phyloP scores from a whole-genome alignment of 1,140 invertebrate genomes.

The Steinernema khuongi region DNA sequence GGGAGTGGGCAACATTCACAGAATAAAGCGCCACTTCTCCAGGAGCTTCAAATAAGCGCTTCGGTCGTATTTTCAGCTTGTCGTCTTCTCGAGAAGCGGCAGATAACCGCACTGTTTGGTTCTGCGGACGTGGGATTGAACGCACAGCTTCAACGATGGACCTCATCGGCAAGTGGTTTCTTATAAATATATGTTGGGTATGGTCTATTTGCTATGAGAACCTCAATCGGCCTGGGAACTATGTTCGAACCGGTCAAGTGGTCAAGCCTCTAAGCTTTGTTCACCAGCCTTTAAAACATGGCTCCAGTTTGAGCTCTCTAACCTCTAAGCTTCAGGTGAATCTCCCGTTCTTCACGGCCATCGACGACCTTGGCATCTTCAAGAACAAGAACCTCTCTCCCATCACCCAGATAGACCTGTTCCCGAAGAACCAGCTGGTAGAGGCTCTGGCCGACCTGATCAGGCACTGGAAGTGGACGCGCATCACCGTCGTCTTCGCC shows the following conservation, averaged over 20 bases:
- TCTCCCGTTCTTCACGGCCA: conserved; percentile 48
- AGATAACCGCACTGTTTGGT: conserved; percentile 48
- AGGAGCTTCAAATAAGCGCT: background rate
- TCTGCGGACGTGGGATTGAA: conserved; percentile 42
- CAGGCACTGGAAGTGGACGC: conserved; percentile 53
- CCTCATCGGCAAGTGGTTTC: conserved; percentile 28
- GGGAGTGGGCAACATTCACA: too few species aligned
- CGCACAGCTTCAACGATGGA: conserved; percentile 40
- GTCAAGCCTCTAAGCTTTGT: conserved; percentile 6
- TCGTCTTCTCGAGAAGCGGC: conserved; percentile 44
- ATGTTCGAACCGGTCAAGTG: too few species aligned
- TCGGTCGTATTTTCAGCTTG: conserved; percentile 44
- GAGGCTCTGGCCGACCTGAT: conserved; percentile 56
- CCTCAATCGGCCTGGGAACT: too few species aligned
- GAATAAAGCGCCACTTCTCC: too few species aligned
- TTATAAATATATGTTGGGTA: conserved; percentile 16
- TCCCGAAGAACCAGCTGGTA: conserved; percentile 50
- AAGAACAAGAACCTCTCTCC: background rate
- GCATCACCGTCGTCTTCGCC: conserved; percentile 52
- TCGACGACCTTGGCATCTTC: conserved; percentile 42
- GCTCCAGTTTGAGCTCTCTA: conserved; percentile 17
- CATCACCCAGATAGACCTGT: conserved; percentile 42
- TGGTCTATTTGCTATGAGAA: too few species aligned
- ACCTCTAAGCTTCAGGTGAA: conserved; percentile 39
- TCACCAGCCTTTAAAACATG: conserved; percentile 7